Evolutionary conservation across 2,888 invertebrate species (phyloP).

Genomic region (Drosophila anceps): DNA sequence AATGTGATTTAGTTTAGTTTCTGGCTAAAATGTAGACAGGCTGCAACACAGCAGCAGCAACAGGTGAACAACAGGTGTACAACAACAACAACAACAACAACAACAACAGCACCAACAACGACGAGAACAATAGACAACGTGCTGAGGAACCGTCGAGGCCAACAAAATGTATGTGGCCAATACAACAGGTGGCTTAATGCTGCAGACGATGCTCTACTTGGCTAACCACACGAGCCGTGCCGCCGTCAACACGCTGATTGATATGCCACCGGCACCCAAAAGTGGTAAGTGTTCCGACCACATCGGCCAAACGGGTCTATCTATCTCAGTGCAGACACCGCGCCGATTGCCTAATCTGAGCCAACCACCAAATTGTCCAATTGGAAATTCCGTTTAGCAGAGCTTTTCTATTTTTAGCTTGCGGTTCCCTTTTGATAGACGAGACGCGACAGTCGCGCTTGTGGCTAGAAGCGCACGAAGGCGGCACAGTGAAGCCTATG

Average conservation of each 20-base stretch:
- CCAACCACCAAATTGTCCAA: background rate
- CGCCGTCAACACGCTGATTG: conserved; percentile 82
- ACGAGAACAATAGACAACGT: conserved; percentile 1
- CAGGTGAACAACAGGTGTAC: conserved; percentile 6
- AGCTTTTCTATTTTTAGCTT: background rate
- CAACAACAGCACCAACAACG: conserved; percentile 1
- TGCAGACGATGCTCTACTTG: conserved; percentile 85
- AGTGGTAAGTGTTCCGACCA: conserved; percentile 82
- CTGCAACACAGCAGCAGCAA: conserved; percentile 19
- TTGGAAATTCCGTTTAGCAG: background rate
- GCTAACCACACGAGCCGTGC: conserved; percentile 84
- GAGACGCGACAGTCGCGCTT: background rate
- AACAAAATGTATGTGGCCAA: conserved; percentile 83
- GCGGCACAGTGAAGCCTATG: background rate
- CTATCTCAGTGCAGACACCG: background rate
- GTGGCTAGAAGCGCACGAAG: background rate
- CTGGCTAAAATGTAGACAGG: conserved; percentile 42
- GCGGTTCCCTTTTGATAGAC: background rate
- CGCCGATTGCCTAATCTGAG: conserved; percentile 9
- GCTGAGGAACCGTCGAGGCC: background rate
- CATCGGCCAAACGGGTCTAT: background rate
- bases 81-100: conserved; percentile 1
- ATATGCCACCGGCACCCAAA: conserved; percentile 83
- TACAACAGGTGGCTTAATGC: conserved; percentile 84
- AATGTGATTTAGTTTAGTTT: conserved; percentile 16